These are phyloP conservation scores for Borostomias antarcticus DNA, from an alignment of 2,797 vertebrate species.

Conservation along the genomic window DNA sequence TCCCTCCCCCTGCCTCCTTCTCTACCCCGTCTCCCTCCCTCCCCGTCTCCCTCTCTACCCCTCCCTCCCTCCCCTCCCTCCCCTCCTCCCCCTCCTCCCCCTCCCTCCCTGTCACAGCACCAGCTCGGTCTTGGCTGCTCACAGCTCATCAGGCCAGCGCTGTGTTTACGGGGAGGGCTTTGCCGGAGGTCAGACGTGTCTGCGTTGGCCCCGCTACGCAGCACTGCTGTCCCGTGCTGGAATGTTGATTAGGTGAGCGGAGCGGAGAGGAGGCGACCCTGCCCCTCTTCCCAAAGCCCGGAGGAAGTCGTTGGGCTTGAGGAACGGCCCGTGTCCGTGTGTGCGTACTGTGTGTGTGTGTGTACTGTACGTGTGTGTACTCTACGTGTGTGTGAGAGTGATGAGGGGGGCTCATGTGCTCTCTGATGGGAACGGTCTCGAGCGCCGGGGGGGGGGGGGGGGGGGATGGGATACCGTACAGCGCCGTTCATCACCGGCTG, in stretches of 20 bases:
- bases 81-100: no score
- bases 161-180: constrained; percentile 64
- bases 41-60: no score
- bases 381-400: constrained; percentile 14
- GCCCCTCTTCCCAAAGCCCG: constrained; percentile 43
- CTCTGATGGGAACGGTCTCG: no score
- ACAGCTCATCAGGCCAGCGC: constrained; percentile 62
- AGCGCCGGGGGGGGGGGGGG: no score
- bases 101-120: constrained; percentile 20
- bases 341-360: no score
- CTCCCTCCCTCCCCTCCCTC: no score
- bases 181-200: constrained; percentile 55
- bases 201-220: constrained; percentile 64
- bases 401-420: constrained; percentile 22
- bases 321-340: no score
- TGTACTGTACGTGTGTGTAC: no score
- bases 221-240: constrained; percentile 60
- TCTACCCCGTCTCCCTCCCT: no score
- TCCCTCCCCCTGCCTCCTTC: not conserved
- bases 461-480: no score
- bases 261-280: constrained; percentile 62
- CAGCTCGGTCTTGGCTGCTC: constrained; percentile 46
- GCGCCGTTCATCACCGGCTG: no score
- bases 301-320: constrained; percentile 16
- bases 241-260: constrained; percentile 76